phyloP scores from a whole-genome alignment of 2,113 vertebrate species.

The Peromyscus californicus region DNA sequence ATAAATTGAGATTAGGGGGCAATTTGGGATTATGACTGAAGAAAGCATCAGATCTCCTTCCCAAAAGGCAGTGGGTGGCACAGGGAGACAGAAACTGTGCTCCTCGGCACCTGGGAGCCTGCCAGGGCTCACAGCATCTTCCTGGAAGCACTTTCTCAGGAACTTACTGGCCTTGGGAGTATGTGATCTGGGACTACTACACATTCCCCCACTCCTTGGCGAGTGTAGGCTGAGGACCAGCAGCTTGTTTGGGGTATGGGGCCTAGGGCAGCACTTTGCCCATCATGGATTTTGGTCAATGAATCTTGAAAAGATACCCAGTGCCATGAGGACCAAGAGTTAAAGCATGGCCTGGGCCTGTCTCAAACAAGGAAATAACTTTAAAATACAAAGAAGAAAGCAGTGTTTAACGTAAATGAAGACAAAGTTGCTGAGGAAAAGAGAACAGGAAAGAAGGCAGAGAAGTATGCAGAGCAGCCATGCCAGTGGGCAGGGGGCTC shows the following conservation, averaged over 20 bases:
- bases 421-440: neutral
- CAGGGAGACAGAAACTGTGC: neutral
- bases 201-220: neutral
- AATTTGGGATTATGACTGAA: neutral
- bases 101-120: neutral
- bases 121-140: neutral
- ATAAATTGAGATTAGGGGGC: conserved; percentile 14
- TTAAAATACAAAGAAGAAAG: neutral
- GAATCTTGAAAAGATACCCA: neutral
- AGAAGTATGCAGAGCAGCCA: neutral
- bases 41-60: neutral
- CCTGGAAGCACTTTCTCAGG: neutral
- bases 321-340: neutral
- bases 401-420: neutral
- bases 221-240: neutral
- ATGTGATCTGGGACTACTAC: neutral
- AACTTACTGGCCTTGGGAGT: neutral
- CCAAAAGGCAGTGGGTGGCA: neutral
- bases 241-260: neutral
- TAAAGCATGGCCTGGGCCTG: neutral
- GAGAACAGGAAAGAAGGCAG: neutral
- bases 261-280: neutral
- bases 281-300: neutral
- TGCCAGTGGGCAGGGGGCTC: neutral
- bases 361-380: neutral